Evolutionary conservation across 2,888 invertebrate species (phyloP), one percentile per base, ranked within the genome.

Genomic region (Heliconius ethilla): DNA sequence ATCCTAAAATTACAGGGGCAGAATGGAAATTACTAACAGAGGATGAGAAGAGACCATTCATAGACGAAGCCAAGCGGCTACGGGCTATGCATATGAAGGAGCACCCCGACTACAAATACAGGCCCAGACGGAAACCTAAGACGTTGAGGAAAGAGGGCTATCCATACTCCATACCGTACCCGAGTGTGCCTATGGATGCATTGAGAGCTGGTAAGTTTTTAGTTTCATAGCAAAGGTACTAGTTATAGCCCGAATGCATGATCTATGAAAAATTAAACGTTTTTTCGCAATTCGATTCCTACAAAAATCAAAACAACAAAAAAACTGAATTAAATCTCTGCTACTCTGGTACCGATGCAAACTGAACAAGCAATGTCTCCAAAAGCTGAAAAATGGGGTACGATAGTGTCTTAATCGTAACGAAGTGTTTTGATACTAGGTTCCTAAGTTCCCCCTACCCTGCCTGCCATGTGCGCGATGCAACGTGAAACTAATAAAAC

Each of bases 11-110:
- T 37, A 22, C 92, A 97, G 97, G 99, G 83, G 98, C 98, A 22
- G 98, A 99, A 95, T 99, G 99, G 99, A 99, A 99, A 91, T 95
- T 98, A 75, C 95, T 99, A 69, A 96, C 97, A 3, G 99, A 99
- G 93, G 97, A 98, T 83, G 98, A 99, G 88, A 99, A 99, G 93
- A 95, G 99, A 87, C 99, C 99, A 40, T 99, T 99, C 94, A 99
- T 99, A 83, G 99, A 99, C 90, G 99, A 99, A 90, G 99, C 99
- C 22, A 99, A 99, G 90, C 96, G 99, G 81, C 96, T 99, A 84
- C 95, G 99, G 70, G 97, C 98, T 29, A 96, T 97, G 96, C 98
- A 99, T 95, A 99, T 98, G 98, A 98, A 98, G 92, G 98, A 98
- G 85, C 98, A 98, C 89, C 98, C 98, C 0, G 98, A 98, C 94